Evolutionary conservation across 2,797 vertebrate genomes (phyloP).

Genomic region (Thalassophryne amazonica): DNA sequence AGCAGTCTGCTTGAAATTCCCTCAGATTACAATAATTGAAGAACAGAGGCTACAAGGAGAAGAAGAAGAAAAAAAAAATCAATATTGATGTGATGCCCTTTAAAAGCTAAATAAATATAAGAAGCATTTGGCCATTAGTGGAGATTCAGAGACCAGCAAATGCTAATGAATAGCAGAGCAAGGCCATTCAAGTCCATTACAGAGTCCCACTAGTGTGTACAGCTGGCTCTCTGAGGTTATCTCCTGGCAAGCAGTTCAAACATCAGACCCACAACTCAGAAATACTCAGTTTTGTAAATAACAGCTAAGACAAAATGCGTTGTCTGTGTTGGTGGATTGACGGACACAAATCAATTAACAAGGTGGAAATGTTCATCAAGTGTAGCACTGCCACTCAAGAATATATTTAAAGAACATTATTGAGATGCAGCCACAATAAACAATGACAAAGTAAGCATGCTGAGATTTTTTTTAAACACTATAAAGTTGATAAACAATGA

Average conservation of each 20-base stretch:
- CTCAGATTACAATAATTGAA: constrained; percentile 64
- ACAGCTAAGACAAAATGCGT: constrained; percentile 68
- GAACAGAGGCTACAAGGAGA: constrained; percentile 45
- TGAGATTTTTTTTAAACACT: too few relatives aligned
- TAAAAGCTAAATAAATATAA: constrained; percentile 86
- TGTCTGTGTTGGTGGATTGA: constrained; percentile 65
- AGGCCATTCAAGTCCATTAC: constrained; percentile 84
- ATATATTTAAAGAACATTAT: constrained; percentile 61
- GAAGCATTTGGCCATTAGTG: constrained; percentile 81
- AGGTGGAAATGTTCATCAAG: constrained; percentile 48
- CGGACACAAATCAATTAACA: constrained; percentile 60
- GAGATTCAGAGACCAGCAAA: constrained; percentile 79
- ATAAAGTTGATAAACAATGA: too few relatives aligned
- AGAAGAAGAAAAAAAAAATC: constrained; percentile 68
- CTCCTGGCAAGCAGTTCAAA: constrained; percentile 67
- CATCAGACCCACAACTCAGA: constrained; percentile 74
- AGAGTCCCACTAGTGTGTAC: constrained; percentile 70
- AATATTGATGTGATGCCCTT: constrained; percentile 80
- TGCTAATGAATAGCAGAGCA: constrained; percentile 79
- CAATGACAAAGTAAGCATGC: constrained; percentile 43
- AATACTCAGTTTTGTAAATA: constrained; percentile 64
- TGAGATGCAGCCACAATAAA: constrained; percentile 45
- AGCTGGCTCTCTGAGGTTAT: constrained; percentile 71
- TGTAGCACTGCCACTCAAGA: constrained; percentile 49
- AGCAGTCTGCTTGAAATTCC: constrained; percentile 62